Conservation (phyloP, 2,113 vertebrate species). For the Catharus bicknelli region DNA sequence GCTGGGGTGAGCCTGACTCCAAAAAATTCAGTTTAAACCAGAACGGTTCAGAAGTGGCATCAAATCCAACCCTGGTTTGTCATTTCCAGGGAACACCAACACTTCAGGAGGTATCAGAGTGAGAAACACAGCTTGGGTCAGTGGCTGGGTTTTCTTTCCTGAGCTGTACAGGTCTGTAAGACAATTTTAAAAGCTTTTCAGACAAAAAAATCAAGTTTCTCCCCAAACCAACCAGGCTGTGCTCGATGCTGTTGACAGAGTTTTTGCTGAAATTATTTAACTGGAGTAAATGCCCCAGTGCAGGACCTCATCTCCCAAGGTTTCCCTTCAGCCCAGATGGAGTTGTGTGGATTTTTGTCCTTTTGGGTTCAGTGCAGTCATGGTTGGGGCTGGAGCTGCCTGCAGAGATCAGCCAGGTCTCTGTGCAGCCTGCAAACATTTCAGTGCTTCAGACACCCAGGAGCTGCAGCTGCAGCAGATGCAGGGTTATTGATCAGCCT, state of each 20-base stretch:
- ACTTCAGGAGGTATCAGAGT: fast-evolving
- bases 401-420: constrained; percentile 61
- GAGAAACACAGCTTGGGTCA: neutral
- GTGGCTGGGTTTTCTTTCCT: neutral
- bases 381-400: constrained; percentile 45
- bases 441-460: constrained; percentile 18
- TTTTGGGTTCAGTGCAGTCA: neutral
- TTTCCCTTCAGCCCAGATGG: constrained; percentile 32
- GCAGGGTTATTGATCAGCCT: constrained; percentile 4
- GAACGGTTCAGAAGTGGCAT: neutral
- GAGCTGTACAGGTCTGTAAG: neutral
- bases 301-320: neutral
- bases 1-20: neutral
- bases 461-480: neutral
- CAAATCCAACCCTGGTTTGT: neutral
- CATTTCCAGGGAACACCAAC: neutral
- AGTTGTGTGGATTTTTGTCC: constrained; percentile 21
- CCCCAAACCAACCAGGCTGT: neutral
- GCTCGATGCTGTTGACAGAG: neutral
- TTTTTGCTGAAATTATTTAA: neutral
- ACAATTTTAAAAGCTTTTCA: neutral
- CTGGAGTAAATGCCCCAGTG: neutral
- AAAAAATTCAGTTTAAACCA: fast-evolving
- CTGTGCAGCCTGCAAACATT: constrained; percentile 57
- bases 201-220: neutral